phyloP scores from a whole-genome alignment of 1,140 invertebrate genomes.

The Holotrichia oblita region DNA sequence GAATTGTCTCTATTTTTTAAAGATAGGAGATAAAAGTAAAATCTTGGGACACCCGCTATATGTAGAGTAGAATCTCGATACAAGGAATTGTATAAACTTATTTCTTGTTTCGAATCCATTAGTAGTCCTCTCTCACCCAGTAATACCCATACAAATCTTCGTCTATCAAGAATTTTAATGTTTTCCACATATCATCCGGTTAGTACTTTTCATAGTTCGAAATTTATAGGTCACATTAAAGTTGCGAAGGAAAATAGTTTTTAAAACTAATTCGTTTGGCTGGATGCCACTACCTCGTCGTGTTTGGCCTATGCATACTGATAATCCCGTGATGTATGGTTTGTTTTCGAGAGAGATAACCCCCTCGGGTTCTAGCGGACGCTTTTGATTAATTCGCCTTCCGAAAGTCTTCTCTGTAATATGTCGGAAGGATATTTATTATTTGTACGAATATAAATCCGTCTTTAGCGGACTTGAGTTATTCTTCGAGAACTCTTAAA shows the following conservation, averaged over 20 bases:
- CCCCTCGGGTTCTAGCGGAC: not conserved
- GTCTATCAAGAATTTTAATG: not conserved
- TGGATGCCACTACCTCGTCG: not conserved
- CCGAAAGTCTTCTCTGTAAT: slow-evolving; percentile 1
- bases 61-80: too few relatives aligned
- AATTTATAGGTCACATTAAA: slow-evolving; percentile 9
- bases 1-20: too few relatives aligned
- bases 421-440: slow-evolving; percentile 11
- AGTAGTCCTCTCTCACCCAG: too few relatives aligned
- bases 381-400: slow-evolving; percentile 13
- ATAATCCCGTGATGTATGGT: slow-evolving; percentile 12
- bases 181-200: not conserved
- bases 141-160: not conserved
- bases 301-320: not conserved
- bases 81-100: too few relatives aligned
- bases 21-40: too few relatives aligned
- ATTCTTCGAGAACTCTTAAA: not conserved
- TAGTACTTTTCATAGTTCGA: not conserved
- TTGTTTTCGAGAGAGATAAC: not conserved
- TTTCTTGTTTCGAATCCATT: too few relatives aligned
- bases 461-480: not conserved
- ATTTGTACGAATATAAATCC: not conserved
- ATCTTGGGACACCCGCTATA: too few relatives aligned
- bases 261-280: slow-evolving; percentile 11
- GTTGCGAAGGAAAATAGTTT: not conserved